These are phyloP conservation scores for Phaethornis superciliosus DNA, from an alignment of 2,113 vertebrate species.

Conservation along the genomic window DNA sequence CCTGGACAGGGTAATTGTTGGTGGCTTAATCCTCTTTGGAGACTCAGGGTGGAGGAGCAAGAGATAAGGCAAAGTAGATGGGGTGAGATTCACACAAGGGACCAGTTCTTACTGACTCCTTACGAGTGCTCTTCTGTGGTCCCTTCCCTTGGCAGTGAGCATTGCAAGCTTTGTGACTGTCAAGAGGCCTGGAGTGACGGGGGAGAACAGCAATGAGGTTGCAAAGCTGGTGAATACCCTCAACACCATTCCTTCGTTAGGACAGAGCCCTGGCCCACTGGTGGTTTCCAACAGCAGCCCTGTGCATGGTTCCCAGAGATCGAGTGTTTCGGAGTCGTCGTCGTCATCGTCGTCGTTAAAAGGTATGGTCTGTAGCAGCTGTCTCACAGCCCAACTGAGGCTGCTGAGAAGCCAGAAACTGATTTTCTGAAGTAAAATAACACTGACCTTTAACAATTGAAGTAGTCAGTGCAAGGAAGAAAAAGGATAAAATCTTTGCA, in stretches of 20 bases:
- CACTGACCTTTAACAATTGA: not conserved
- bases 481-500: not conserved
- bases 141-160: constrained; percentile 74
- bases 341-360: constrained; percentile 28
- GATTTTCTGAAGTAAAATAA: not conserved
- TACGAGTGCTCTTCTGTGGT: not conserved
- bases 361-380: constrained; percentile 39
- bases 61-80: not conserved
- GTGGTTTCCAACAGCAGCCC: constrained; percentile 79
- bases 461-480: not conserved
- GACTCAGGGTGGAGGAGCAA: not conserved
- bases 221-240: constrained; percentile 81
- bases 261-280: constrained; percentile 76
- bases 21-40: not conserved
- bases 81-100: not conserved
- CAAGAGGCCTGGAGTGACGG: constrained; percentile 78
- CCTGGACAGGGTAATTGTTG: not conserved
- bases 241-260: constrained; percentile 75
- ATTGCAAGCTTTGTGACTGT: constrained; percentile 79
- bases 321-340: constrained; percentile 56
- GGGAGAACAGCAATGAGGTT: constrained; percentile 77
- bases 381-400: rapidly evolving
- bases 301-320: constrained; percentile 70
- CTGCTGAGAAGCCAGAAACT: not conserved
- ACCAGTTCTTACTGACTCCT: not conserved